Evolutionary conservation across 2,797 vertebrate genomes (phyloP), one percentile per base, ranked within the genome.

Genomic region (Aldrovandia affinis): DNA sequence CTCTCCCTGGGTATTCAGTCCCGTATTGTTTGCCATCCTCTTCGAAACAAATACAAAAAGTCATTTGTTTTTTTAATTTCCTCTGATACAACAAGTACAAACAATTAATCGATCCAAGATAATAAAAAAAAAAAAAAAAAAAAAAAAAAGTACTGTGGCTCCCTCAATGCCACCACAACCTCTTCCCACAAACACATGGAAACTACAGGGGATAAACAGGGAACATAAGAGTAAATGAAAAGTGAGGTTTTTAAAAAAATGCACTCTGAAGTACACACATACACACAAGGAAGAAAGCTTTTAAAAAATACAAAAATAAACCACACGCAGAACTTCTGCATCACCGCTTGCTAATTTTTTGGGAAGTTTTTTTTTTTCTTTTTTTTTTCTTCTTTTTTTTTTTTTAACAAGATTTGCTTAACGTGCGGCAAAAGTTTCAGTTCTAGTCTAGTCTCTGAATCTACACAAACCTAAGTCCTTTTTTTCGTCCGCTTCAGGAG

Each of bases 251-350:
- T 92, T 89, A 89, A 93, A 88, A 88, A 95, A 93, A 93, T 92
- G 90, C 91, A 94, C 89, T 94, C 92, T 80, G 87, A 94, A 92
- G 92, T 90, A 92, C 92, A 94, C 90, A 55, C 50, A 92, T 90
- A 94, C 92, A 94, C 91, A 92, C 89, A 91, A 85, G 89, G 89
- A 89, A 87, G 87, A 90, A 91, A 89, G 90, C 91, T 89, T 93
- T n/a, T 94, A 93, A 94, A 95, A 95, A 95, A 95, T 95, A 96
- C 93, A 96, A 96, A 96, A 96, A 96, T 96, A 96, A 96, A 96
- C 95, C 94, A 95, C 93, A 95, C 93, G 95, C 93, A 94, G 92
- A 92, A 94, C 90, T 92, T 93, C 92, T 94, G 93, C 92, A 39
- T 92, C 93, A 87, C 92, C 90, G 91, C 92, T 94, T 92, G 91